Evolutionary conservation across 2,113 vertebrate species (phyloP).

Genomic region (Pluvialis apricaria): DNA sequence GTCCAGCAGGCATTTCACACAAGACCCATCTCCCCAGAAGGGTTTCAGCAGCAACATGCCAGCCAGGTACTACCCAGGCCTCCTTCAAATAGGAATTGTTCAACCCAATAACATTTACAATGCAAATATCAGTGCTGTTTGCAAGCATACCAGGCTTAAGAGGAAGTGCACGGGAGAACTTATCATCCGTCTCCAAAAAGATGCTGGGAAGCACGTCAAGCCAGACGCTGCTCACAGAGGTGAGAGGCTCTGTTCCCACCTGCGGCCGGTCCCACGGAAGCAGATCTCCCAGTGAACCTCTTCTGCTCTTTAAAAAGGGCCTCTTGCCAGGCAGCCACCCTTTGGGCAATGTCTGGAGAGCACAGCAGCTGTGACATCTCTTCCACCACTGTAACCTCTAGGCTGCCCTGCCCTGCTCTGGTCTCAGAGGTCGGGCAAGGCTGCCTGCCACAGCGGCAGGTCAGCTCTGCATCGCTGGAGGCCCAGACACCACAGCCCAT

Average conservation of each 20-base stretch:
- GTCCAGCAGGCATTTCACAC: neutral
- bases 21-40: neutral
- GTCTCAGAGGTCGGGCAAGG: too few relatives aligned
- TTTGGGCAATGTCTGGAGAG: accelerated
- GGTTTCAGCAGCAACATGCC: neutral
- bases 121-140: neutral
- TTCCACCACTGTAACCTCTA: neutral
- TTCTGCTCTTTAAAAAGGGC: neutral
- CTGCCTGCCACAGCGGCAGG: neutral
- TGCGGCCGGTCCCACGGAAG: neutral
- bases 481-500: accelerated
- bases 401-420: neutral
- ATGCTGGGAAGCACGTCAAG: neutral
- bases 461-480: too few relatives aligned
- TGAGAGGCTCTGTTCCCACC: neutral
- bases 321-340: neutral
- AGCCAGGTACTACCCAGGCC: neutral
- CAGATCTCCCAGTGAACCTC: neutral
- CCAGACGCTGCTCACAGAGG: neutral
- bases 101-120: neutral
- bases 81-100: neutral
- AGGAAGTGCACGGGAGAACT: neutral
- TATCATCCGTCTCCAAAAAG: neutral
- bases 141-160: neutral
- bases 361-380: neutral